Evolutionary conservation across 2,888 invertebrate genomes (phyloP), one percentile per base, ranked within the genome.

Genomic region (Torymus texanus): DNA sequence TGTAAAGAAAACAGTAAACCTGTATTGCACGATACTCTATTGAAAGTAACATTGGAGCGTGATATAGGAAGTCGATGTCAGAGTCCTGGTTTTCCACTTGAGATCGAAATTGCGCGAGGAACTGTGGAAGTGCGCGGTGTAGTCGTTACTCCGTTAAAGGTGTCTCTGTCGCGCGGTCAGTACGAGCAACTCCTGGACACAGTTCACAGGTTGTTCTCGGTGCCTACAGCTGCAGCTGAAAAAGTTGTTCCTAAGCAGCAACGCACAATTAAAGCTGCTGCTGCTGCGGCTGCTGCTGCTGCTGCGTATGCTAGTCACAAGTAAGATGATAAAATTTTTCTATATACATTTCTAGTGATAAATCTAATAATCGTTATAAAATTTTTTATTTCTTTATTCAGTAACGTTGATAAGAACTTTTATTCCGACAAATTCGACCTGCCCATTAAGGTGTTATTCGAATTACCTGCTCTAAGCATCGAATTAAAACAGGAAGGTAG

Each of bases 151-250:
- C 95, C 95, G 0, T 91, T 98, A 73, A 96, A 97, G 90, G 94
- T 98, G 55, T 96, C 96, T 0, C 91, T 98, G 67, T 95, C 96
- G 0, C 94, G 97, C 70, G 93, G 94, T 74, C 97, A 98, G 88
- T 98, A 97, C 90, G 96, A 97, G 88, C 98, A 98, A 90, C 91
- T 98, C 63, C 91, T 97, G 81, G 96, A 96, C 85, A 95, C 96
- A 0, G 84, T 92, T 29, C 90, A 92, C 63, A 85, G 87, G 59
- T 75, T 91, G 41, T 85, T 90, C 67, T 87, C 88, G 11, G 88
- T 90, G 51, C 87, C 91, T 1, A 86, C 88, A 0, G 83, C 87
- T 4, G 85, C 88, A 58, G 83, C 86, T 79, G 88, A 91, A 84
- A 88, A 85, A 84, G 85, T 88, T 79, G 86, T 85, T 51, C 86